Evolutionary conservation across 2,113 vertebrate genomes (phyloP).

Genomic region (Vombatus ursinus): DNA sequence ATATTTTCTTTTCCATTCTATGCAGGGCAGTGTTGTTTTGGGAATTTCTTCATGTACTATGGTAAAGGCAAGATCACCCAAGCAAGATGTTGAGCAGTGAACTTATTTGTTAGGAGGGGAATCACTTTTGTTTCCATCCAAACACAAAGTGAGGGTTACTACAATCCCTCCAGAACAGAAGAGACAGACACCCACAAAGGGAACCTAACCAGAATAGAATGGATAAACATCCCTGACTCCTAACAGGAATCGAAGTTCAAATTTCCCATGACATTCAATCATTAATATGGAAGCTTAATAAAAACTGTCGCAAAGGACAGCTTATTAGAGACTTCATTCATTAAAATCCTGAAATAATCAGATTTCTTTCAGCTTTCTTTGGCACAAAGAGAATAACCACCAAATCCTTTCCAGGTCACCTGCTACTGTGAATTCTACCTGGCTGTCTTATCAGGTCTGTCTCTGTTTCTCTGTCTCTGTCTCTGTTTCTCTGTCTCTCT

Average conservation of each 20-base stretch:
- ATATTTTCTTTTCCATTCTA: background rate
- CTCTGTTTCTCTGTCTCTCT: background rate
- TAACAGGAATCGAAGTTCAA: background rate
- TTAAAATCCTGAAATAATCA: background rate
- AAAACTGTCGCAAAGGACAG: conserved; percentile 1
- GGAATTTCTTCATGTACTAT: background rate
- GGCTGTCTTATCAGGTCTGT: conserved; percentile 27
- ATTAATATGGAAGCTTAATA: background rate
- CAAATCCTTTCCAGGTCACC: conserved; percentile 63
- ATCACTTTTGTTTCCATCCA: background rate
- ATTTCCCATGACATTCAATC: background rate
- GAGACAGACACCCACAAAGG: background rate
- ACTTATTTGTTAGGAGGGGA: background rate
- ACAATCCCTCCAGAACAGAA: background rate
- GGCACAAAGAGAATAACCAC: conserved; percentile 57
- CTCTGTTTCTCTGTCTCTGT: background rate
- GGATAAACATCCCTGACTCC: background rate
- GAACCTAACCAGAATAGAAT: background rate
- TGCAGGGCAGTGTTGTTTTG: background rate
- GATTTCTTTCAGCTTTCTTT: background rate
- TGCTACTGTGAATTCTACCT: conserved; percentile 50
- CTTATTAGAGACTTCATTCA: conserved; percentile 1
- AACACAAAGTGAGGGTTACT: background rate
- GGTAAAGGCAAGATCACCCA: background rate
- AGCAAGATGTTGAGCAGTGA: background rate